These are phyloP conservation scores for Myotis brandtii DNA, from an alignment of 2,113 vertebrate species.

Conservation along the genomic window DNA sequence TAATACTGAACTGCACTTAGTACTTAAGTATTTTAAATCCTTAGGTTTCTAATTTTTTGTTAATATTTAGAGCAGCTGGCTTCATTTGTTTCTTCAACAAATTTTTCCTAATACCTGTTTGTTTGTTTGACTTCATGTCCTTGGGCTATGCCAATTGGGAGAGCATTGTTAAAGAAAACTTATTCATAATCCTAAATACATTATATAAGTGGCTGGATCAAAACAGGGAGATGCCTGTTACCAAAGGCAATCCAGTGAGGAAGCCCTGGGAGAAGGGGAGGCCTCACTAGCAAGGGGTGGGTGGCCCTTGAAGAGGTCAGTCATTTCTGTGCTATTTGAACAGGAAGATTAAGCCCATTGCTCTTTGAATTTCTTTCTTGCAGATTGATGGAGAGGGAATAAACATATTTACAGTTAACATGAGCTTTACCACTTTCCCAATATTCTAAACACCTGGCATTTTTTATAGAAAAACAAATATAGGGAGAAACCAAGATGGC, in stretches of 20 bases:
- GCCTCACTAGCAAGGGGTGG: not conserved
- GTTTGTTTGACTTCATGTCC: not conserved
- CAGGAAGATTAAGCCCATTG: not conserved
- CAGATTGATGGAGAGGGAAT: not conserved
- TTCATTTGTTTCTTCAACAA: not conserved
- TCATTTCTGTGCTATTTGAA: not conserved
- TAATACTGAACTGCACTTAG: not conserved
- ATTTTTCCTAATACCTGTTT: not conserved
- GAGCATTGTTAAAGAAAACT: not conserved
- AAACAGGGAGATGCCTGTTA: not conserved
- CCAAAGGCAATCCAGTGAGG: not conserved
- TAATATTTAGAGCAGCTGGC: not conserved
- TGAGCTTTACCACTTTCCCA: slow-evolving; percentile 47
- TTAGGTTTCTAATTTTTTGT: not conserved
- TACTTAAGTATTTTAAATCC: not conserved
- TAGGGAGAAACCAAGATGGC: not conserved
- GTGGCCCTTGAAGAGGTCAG: not conserved
- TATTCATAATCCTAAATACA: not conserved
- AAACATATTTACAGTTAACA: slow-evolving; percentile 42
- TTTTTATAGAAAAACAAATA: slow-evolving; percentile 63
- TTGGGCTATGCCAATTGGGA: not conserved
- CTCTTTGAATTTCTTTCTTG: slow-evolving; percentile 10
- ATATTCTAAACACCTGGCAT: slow-evolving; percentile 34
- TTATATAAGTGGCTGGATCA: not conserved
- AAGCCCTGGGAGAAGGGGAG: not conserved